Evolutionary conservation across 1,140 invertebrate genomes (phyloP), one percentile per base, ranked within the genome.

Genomic region (Elymnias hypermnestra): DNA sequence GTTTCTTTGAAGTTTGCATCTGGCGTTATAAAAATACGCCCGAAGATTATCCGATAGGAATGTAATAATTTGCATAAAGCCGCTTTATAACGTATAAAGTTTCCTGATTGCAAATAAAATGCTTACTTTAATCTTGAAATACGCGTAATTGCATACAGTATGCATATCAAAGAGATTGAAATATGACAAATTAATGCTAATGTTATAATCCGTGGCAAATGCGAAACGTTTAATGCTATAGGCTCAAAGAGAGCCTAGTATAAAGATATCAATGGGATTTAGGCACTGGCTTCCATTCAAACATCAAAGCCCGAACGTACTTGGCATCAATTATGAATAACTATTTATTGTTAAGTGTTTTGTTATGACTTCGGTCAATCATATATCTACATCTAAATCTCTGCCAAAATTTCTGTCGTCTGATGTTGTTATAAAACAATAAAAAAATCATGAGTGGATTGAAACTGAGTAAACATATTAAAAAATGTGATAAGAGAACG

Each of bases 261-360:
- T 76, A 71, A 78, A 82, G 68, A 71, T 71, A 76, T 82, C 72
- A 72, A 58, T 50, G 41, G 47, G 64, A 69, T 74, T 72, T 60
- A 48, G 45, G 38, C 12, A 63, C 46, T 57, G 45, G 49, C 41
- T 67, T 55, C 55, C 53, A 64, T 63, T 72, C 63, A 61, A 41
- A 73, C 61, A 76, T 77, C 72, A 79, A 77, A 83, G 75, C 38
- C 40, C 21, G 41, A 57, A 47, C 43, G 10, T 36, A 62, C 57
- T 69, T 73, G 61, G 57, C 68, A 71, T 45, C 56, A 45, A 49
- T 51, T 47, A 47, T 47, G 42, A 58, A 43, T 46, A 37, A 57
- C 33, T 37, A 53, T 40, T 29, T 8, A 47, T 15, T 25, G 26
- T 52, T 51, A 51, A 57, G 4, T 47, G 28, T 39, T 40, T 22